Base-by-base conservation (phyloP, 2,888 invertebrate genomes). In the Pollenia amentaria region DNA sequence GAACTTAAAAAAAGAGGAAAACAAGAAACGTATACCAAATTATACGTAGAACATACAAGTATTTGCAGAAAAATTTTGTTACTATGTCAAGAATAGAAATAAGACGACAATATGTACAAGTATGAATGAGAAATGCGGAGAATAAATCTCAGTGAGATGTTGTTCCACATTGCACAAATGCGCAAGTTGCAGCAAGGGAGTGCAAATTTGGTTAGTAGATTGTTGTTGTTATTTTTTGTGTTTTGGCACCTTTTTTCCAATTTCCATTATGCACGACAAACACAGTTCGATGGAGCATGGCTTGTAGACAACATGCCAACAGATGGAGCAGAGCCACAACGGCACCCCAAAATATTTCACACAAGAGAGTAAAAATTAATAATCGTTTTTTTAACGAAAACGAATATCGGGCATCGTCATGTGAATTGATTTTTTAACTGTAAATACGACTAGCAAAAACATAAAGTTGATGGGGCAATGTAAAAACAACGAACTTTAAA, bases 391-490 rank as follows among this genome's bases (percentile, higher is more conserved):
- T 53, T 60, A 53, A 72, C 83, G 76, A 86, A 76, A 60, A 38
- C 48, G 55, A 60, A 72, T 70, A 48, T 86, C 80, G 79, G 77
- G 84, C 84, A 86, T 65, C 87, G 53, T 76, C 65, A 85, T 86
- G 64, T 80, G 69, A 87, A 88, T 88, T 87, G 88, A 88, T 88
- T 88, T 88, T 88, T 88, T 69, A 73, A 80, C 67, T 76, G 69
- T 73, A 60, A 83, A 77, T 21, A 77, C 83, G 70, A 84, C 40
- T 38, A 53, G 51, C 16, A 9, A 60, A 53, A 40, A 57, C 6
- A n/a, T 18, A n/a, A 51, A 55, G 29, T 12, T 46, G 18, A 16
- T 42, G 55, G 48, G 57, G 14, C n/a, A 18, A 44, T 21, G 14
- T 65, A 55, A 53, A 51, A 14, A 70, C 70, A 44, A 85, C 76